phyloP scores from a whole-genome alignment of 2,113 vertebrate genomes.

The Tricholaema leucomelas region DNA sequence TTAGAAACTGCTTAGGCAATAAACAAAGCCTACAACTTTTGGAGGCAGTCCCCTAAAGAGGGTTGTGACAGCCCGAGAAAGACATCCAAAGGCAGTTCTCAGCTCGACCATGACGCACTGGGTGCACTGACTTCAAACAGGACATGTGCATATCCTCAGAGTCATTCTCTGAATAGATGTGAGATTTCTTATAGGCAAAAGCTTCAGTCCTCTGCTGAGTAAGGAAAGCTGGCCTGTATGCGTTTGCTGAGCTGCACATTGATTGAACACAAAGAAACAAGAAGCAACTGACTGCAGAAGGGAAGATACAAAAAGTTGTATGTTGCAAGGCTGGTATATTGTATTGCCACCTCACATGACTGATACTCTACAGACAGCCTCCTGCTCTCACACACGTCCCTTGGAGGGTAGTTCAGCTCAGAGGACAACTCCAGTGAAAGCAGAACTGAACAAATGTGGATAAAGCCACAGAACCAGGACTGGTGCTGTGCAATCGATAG shows the following conservation, averaged over 20 bases:
- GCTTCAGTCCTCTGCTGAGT: not conserved
- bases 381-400: not conserved
- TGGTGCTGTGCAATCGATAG: not conserved
- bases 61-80: not conserved
- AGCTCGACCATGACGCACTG: not conserved
- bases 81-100: not conserved
- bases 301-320: not conserved
- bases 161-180: not conserved
- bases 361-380: not conserved
- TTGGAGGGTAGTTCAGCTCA: not conserved
- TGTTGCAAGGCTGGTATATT: not conserved
- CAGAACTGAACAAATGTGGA: not conserved
- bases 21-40: conserved; percentile 4
- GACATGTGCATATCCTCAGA: not conserved
- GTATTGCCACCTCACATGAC: not conserved
- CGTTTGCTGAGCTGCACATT: not conserved
- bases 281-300: not conserved
- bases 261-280: not conserved
- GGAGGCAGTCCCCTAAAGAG: not conserved
- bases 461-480: not conserved
- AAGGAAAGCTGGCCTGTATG: accelerated
- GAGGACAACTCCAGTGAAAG: not conserved
- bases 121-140: not conserved
- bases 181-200: not conserved
- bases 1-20: not conserved